These are phyloP conservation scores for Limonius californicus DNA, from an alignment of 1,140 invertebrate genomes.

Conservation along the genomic window DNA sequence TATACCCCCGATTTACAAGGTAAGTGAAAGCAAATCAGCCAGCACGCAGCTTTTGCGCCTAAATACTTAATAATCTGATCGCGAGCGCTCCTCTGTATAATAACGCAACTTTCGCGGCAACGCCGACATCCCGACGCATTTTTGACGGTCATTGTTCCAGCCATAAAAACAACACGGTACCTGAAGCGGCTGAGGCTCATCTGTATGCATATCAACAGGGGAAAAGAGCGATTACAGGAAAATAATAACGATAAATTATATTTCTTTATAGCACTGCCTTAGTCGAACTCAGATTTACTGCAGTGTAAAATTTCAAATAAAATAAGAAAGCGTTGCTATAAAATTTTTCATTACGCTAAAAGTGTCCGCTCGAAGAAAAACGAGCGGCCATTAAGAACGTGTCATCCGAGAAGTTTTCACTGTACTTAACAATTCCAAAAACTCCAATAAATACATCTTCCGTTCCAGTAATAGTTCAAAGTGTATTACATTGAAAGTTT, in stretches of 20 bases:
- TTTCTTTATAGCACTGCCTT: not conserved
- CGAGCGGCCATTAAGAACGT: not conserved
- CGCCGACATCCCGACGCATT: not conserved
- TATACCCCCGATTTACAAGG: too few relatives aligned
- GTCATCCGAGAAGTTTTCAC: not conserved
- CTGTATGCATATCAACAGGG: not conserved
- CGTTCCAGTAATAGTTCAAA: not conserved
- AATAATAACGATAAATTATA: conserved; percentile 2
- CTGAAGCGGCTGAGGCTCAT: not conserved
- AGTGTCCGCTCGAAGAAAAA: not conserved
- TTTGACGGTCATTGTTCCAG: not conserved
- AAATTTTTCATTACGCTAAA: not conserved
- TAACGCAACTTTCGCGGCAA: too few relatives aligned
- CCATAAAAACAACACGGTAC: not conserved
- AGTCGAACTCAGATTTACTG: not conserved
- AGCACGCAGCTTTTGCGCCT: too few relatives aligned
- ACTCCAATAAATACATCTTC: not conserved
- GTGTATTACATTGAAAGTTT: too few relatives aligned
- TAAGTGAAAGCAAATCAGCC: too few relatives aligned
- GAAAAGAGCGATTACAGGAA: not conserved
- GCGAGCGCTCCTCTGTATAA: too few relatives aligned
- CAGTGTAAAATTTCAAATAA: not conserved
- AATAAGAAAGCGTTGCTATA: not conserved
- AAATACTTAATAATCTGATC: too few relatives aligned
- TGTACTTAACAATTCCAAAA: not conserved